Conservation (phyloP, 2,888 invertebrate genomes). For the Tinea trinotella region DNA sequence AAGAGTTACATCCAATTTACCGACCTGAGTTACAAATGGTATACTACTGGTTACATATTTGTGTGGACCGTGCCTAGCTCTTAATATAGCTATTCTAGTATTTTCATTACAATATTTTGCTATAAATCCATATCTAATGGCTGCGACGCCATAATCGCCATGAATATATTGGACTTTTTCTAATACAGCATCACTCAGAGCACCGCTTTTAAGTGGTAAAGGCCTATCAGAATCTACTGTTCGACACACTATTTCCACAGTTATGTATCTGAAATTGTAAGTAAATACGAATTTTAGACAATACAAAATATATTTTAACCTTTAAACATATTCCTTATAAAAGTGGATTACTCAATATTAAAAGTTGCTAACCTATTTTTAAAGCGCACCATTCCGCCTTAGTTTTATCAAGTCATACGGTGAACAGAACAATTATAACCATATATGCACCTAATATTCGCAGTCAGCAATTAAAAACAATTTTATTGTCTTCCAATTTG, state of each 20-base stretch:
- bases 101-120: slow-evolving; percentile 85
- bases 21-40: slow-evolving; percentile 79
- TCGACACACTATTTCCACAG: slow-evolving; percentile 74
- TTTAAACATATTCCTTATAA: too few relatives aligned
- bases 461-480: too few relatives aligned
- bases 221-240: slow-evolving; percentile 60
- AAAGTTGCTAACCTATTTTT: slow-evolving; percentile 71
- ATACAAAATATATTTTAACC: neutral
- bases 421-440: too few relatives aligned
- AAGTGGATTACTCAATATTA: slow-evolving; percentile 16
- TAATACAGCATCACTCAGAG: slow-evolving; percentile 71
- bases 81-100: slow-evolving; percentile 81
- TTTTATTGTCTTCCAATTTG: too few relatives aligned
- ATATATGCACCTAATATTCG: too few relatives aligned
- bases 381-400: slow-evolving; percentile 76
- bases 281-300: slow-evolving; percentile 1
- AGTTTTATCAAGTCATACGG: too few relatives aligned
- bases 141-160: slow-evolving; percentile 83
- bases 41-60: slow-evolving; percentile 77
- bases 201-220: slow-evolving; percentile 60
- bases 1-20: slow-evolving; percentile 72
- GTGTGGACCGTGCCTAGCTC: slow-evolving; percentile 83
- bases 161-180: slow-evolving; percentile 77
- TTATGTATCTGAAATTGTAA: slow-evolving; percentile 79
- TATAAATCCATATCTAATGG: slow-evolving; percentile 78